Conservation (phyloP, 2,888 invertebrate genomes). For the Tetragonula carbonaria region DNA sequence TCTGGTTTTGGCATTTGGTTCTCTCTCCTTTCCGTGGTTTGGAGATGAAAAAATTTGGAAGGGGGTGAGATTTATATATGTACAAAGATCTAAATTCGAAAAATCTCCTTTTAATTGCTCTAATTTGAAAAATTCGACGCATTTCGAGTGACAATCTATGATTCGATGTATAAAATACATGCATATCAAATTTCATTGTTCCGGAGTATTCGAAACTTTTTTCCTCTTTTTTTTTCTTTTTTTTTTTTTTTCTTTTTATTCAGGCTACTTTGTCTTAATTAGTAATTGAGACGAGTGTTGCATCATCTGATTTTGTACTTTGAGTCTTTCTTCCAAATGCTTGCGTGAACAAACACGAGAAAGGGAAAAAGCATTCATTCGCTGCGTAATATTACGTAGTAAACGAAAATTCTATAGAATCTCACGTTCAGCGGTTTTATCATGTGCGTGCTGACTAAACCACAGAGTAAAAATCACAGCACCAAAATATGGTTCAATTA, state of each 20-base stretch:
- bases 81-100: constrained; percentile 2
- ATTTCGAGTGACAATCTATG: not conserved
- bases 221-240: too few relatives aligned
- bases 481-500: constrained; percentile 31
- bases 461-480: constrained; percentile 29
- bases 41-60: not conserved
- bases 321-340: not conserved
- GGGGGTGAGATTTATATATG: not conserved
- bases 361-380: not conserved
- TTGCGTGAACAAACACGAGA: not conserved
- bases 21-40: not conserved
- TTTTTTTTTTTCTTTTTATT: not conserved
- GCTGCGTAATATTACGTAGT: too few relatives aligned
- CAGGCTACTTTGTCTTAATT: not conserved
- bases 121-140: not conserved
- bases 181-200: not conserved
- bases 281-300: not conserved
- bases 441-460: not conserved
- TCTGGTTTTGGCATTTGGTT: not conserved
- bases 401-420: not conserved
- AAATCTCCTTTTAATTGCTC: constrained; percentile 1
- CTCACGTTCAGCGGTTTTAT: not conserved
- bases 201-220: not conserved
- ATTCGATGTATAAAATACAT: not conserved
- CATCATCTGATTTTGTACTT: constrained; percentile 11